A percentile compares a stretch with the other conserved stretches of the same genome.
These are phyloP conservation scores for Heptranchias perlo DNA, from an alignment of 2,113 vertebrate genomes.

Conservation along the genomic window DNA sequence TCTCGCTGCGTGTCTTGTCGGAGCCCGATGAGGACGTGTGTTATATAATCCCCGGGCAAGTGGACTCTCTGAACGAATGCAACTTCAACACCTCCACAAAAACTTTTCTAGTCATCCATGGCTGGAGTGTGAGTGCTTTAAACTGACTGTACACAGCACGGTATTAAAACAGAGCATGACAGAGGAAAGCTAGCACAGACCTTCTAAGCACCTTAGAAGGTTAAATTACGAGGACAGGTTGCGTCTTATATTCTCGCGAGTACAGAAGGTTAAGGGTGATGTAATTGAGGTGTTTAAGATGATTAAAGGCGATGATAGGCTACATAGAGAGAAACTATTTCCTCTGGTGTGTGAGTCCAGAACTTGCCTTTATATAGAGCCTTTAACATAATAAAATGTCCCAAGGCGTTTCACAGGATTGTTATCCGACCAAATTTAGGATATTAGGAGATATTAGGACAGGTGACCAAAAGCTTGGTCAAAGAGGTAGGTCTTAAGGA, in stretches of 20 bases:
- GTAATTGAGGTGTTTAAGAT: not conserved
- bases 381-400: no score
- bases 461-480: no score
- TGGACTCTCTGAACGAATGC: constrained; percentile 54
- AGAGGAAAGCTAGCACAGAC: not conserved
- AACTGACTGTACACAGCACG: not conserved
- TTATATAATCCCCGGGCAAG: constrained; percentile 53
- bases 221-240: no score
- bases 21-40: constrained; percentile 62
- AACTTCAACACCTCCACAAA: constrained; percentile 59
- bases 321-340: not conserved
- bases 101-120: constrained; percentile 66
- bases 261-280: not conserved
- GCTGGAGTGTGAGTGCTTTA: constrained; percentile 59
- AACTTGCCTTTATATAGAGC: not conserved
- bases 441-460: not conserved
- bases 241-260: no score
- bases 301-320: no score
- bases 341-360: not conserved
- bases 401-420: no score
- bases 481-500: not conserved
- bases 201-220: no score
- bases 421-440: not conserved
- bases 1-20: constrained; percentile 58
- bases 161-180: not conserved